These are phyloP conservation scores for Mirounga angustirostris DNA, from an alignment of 2,113 vertebrate genomes.

Conservation along the genomic window DNA sequence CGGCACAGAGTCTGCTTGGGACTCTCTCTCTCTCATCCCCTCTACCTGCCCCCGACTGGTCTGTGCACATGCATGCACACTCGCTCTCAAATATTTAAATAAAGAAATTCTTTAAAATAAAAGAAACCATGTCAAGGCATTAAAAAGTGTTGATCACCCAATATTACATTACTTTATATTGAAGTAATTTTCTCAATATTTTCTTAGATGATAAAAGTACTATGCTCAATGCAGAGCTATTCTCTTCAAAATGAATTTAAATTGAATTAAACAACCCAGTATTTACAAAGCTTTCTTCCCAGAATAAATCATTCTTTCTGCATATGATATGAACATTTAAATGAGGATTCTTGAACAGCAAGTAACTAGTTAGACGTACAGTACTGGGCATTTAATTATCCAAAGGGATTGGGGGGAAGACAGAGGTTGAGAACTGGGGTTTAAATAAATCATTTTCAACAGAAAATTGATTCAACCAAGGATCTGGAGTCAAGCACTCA, in stretches of 20 bases:
- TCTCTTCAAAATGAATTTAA: conserved; percentile 62
- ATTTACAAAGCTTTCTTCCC: conserved; percentile 45
- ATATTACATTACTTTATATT: neutral
- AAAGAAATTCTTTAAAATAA: neutral
- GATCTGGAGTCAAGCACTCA: conserved; percentile 29
- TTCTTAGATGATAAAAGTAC: conserved; percentile 18
- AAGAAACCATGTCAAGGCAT: neutral
- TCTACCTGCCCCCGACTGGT: too few relatives aligned
- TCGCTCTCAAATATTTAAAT: neutral
- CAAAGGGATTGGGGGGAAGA: neutral
- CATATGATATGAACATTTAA: conserved; percentile 44
- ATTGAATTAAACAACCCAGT: neutral
- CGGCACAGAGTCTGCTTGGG: neutral
- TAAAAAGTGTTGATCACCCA: neutral
- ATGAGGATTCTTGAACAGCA: conserved; percentile 40
- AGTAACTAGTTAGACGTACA: conserved; percentile 64
- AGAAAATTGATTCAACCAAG: conserved; percentile 66
- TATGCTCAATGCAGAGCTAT: neutral
- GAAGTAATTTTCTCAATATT: conserved; percentile 16
- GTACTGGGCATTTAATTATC: conserved; percentile 61
- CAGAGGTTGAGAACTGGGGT: conserved; percentile 21
- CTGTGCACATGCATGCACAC: neutral
- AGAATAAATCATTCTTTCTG: conserved; percentile 30
- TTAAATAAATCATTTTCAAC: conserved; percentile 74
- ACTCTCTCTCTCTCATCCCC: neutral